Evolutionary conservation across 2,888 invertebrate species (phyloP), one percentile per base, ranked within the genome.

Genomic region (Teleogryllus oceanicus): DNA sequence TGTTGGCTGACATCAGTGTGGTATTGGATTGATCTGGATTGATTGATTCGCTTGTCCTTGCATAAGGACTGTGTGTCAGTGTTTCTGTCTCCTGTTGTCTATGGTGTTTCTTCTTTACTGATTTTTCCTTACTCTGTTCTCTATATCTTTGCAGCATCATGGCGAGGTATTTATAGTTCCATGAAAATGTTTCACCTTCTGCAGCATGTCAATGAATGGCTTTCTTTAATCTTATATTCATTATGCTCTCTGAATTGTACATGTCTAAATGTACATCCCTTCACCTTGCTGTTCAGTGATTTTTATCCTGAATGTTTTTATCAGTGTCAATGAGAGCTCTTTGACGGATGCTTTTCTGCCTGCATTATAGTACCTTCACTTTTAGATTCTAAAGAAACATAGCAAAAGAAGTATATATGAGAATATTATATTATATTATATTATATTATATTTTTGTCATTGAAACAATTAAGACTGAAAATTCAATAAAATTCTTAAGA

Each of bases 81-180:
- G 62, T 62, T 62, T 62, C 62, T 62, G 16, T 62, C 62, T 62
- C 62, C n/a, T 62, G 62, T 62, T 62, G n/a, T 62, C 12, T 62
- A 62, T n/a, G n/a, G 16, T 62, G n/a, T 62, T 62, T n/a, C 62
- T 62, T 62, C 62, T 62, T 18, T 18, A 62, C n/a, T 62, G 62
- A 62, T n/a, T 62, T 62, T 62, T 62, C 62, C 62, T 62, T 62
- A 62, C 62, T 62, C 62, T 62, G 62, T 79, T 81, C 80, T 80
- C 75, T 80, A 78, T 80, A 79, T 76, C 81, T 79, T 85, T 85
- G 84, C 85, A 86, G 85, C 85, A 85, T 85, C 85, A 85, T 84
- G 83, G 83, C 82, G 85, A 85, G 85, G 85, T 86, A 86, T 81
- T 82, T 81, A 80, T 80, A 79, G 80, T 62, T 62, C 13, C n/a